Conservation (phyloP, 2,888 invertebrate species). For the Eurytoma californica region DNA sequence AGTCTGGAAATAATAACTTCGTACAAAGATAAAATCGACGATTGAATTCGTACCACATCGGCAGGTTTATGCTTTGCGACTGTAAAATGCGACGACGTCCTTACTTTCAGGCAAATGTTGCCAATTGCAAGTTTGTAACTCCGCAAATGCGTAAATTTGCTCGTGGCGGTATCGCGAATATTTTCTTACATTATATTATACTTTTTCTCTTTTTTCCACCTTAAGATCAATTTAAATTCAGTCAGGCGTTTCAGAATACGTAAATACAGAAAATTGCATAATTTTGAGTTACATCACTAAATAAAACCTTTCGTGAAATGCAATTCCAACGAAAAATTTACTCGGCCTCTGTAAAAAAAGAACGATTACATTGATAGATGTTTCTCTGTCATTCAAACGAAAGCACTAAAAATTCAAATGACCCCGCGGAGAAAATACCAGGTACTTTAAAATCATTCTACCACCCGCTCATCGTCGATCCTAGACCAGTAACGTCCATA, state of each 20-base stretch:
- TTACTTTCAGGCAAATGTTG: slow-evolving; percentile 27
- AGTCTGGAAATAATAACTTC: slow-evolving; percentile 33
- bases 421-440: no score
- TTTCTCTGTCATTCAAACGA: no score
- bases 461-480: slow-evolving; percentile 2
- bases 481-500: background rate
- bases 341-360: no score
- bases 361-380: no score
- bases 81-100: slow-evolving; percentile 25
- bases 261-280: no score
- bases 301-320: no score
- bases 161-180: slow-evolving; percentile 19
- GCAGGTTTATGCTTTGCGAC: background rate
- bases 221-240: no score
- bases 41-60: no score
- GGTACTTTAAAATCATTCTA: background rate
- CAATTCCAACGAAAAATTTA: no score
- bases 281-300: no score
- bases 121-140: slow-evolving; percentile 40
- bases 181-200: background rate
- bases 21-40: slow-evolving; percentile 45
- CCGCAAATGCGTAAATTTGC: slow-evolving; percentile 49
- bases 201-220: slow-evolving; percentile 14
- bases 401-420: no score
- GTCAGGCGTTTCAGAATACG: no score